phyloP scores from a whole-genome alignment of 2,888 invertebrate genomes.

The Caenorhabditis sp. region DNA sequence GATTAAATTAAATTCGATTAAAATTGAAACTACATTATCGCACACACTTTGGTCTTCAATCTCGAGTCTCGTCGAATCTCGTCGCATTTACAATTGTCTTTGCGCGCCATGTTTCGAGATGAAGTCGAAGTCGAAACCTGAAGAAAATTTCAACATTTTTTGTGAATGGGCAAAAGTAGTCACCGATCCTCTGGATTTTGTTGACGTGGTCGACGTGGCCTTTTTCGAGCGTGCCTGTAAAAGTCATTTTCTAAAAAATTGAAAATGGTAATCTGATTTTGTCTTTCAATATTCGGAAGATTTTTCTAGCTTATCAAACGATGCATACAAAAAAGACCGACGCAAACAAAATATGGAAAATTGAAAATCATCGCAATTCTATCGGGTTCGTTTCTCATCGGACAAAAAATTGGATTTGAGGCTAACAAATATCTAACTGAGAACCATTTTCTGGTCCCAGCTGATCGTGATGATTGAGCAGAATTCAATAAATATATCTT shows the following conservation, averaged over 20 bases:
- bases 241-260: background rate
- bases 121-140: constrained; percentile 19
- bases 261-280: background rate
- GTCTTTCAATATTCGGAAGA: background rate
- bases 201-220: background rate
- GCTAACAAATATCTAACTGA: background rate
- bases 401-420: constrained; percentile 13
- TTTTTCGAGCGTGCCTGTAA: background rate
- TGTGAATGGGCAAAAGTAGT: background rate
- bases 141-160: background rate
- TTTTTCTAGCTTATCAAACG: no score
- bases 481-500: no score
- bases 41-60: constrained; percentile 55
- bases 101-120: background rate
- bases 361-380: background rate
- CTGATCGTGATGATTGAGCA: background rate
- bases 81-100: constrained; percentile 43
- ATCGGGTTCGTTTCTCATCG: constrained; percentile 13
- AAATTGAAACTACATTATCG: constrained; percentile 23
- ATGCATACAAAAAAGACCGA: background rate
- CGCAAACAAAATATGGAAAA: background rate
- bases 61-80: constrained; percentile 48
- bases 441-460: background rate
- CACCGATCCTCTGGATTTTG: background rate
- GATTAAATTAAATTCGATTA: no score